Base-by-base conservation (phyloP, 2,888 invertebrate genomes). In the Cancer borealis region DNA sequence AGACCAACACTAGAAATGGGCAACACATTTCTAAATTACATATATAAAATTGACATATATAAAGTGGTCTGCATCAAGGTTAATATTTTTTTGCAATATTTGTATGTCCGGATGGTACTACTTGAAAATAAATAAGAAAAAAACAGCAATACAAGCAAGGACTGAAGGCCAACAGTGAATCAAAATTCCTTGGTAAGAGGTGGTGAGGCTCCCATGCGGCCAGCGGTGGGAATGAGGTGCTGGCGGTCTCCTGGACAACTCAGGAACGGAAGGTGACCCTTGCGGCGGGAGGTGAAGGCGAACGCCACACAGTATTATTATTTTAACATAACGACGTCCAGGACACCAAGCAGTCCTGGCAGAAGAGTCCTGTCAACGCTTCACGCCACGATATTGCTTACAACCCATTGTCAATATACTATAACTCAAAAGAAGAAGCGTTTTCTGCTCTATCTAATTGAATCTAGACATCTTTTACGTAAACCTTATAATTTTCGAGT, bases 221-320 rank as follows among this genome's bases (percentile, higher is more conserved):
- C 79, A 14, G 79, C 79, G n/a, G 79, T 21, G n/a, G n/a, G 66
- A 21, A 14, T 54, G 60, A n/a, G 21, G n/a, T 66, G 54, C 14
- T 54, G 54, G 54, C n/a, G n/a, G 12, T 30, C 79, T 10, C 3
- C 79, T 30, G 66, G n/a, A n/a, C 30, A 30, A 8, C 12, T 8
- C 30, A 79, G 79, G 79, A 79, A 14, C 30, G 30, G 79, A 30
- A 79, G 79, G 30, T 30, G 79, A 79, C 30, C 30, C 30, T 14
- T 79, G 79, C 8, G 79, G 79, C 26, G 79, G 79, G 30, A 79
- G 79, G 79, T 79, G 79, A 79, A 79, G 79, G 79, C 79, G 30
- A 79, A 30, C 30, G 14, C 79, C 26, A 30, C 79, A 30, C 30
- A 10, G 30, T 79, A 30, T 79, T 30, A 79, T 79, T 30, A 79